phyloP scores from a whole-genome alignment of 2,113 vertebrate species.

The Oreochromis tanganicae region DNA sequence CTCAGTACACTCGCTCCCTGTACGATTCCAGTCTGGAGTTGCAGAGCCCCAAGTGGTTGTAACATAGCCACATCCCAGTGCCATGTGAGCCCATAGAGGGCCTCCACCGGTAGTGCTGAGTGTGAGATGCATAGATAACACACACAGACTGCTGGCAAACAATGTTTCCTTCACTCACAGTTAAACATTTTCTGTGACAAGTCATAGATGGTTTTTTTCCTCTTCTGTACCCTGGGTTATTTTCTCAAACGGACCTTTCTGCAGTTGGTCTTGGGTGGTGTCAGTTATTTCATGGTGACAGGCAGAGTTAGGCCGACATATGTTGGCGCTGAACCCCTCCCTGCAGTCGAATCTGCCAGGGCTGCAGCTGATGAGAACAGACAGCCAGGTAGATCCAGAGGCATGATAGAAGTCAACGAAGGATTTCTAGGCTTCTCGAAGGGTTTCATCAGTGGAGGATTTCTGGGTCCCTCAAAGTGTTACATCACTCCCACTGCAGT shows the following conservation, averaged over 20 bases:
- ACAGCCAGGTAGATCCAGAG: slow-evolving; percentile 50
- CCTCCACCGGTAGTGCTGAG: slow-evolving; percentile 2
- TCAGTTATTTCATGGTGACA: slow-evolving; percentile 50
- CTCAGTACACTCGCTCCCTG: slow-evolving; percentile 37
- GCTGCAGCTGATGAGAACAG: slow-evolving; percentile 45
- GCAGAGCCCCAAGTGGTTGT: not conserved
- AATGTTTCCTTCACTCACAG: slow-evolving; percentile 41
- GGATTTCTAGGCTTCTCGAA: slow-evolving; percentile 40
- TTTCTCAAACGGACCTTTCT: not conserved
- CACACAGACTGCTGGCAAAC: not conserved
- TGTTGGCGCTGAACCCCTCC: slow-evolving; percentile 12
- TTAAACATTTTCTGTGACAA: slow-evolving; percentile 27
- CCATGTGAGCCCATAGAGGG: slow-evolving; percentile 13
- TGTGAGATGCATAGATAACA: slow-evolving; percentile 48
- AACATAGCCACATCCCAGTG: slow-evolving; percentile 17
- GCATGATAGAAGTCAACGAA: slow-evolving; percentile 16
- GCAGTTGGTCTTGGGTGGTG: not conserved
- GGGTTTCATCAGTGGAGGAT: slow-evolving; percentile 59
- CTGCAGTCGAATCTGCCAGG: not conserved
- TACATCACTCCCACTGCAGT: slow-evolving; percentile 52
- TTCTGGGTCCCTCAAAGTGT: slow-evolving; percentile 51
- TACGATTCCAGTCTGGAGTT: slow-evolving; percentile 4
- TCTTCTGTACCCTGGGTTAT: not conserved
- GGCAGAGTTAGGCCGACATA: slow-evolving; percentile 39
- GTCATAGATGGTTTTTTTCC: not conserved